Evolutionary conservation across 2,113 vertebrate species (phyloP).

Genomic region (Phalacrocorax pelagicus): DNA sequence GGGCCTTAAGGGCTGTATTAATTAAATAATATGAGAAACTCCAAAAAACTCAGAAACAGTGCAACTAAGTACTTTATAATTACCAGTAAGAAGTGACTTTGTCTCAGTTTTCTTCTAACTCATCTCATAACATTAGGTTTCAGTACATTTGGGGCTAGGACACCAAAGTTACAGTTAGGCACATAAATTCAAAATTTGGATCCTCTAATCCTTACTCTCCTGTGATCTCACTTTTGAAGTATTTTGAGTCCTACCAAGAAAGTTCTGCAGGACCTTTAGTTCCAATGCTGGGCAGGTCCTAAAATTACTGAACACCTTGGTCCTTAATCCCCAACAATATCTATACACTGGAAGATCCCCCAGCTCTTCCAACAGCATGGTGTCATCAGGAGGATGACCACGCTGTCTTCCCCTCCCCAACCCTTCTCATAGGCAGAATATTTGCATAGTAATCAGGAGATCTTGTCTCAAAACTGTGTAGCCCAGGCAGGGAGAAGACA

Average conservation of each 20-base stretch:
- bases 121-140: not conserved
- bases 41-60: not conserved
- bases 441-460: not conserved
- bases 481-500: not conserved
- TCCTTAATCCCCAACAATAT: not conserved
- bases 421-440: not conserved
- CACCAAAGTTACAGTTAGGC: not conserved
- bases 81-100: not conserved
- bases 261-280: not conserved
- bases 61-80: not conserved
- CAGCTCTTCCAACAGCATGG: not conserved
- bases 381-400: not conserved
- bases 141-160: not conserved
- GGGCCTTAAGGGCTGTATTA: constrained; percentile 36
- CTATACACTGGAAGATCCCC: not conserved
- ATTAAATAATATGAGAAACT: constrained; percentile 20
- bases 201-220: not conserved
- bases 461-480: not conserved
- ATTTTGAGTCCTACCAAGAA: not conserved
- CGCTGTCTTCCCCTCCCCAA: not conserved
- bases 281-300: not conserved
- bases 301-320: not conserved
- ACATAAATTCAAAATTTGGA: not conserved
- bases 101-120: not conserved
- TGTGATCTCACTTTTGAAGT: not conserved